Conservation (phyloP, 1,140 invertebrate genomes). For the Thaumatotibia leucotreta region DNA sequence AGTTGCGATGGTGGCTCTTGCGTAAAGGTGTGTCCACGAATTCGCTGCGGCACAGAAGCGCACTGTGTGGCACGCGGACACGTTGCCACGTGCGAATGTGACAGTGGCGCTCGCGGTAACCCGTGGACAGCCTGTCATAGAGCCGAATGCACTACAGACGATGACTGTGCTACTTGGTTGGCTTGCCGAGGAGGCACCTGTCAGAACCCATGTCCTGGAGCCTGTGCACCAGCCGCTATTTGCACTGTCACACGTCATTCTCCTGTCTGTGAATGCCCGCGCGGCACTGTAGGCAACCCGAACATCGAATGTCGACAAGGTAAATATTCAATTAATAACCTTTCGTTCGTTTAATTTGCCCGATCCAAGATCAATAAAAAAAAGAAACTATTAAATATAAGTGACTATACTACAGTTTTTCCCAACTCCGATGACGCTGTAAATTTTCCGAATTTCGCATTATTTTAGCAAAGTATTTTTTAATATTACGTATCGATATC, state of each 20-base stretch:
- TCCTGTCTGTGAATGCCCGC: constrained; percentile 88
- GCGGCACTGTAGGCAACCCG: constrained; percentile 89
- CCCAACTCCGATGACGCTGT: too few species aligned
- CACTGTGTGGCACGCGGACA: constrained; percentile 86
- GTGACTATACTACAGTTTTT: too few species aligned
- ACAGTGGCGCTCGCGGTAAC: constrained; percentile 84
- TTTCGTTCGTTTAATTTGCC: neutral
- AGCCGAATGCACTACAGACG: constrained; percentile 85
- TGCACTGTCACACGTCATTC: constrained; percentile 88
- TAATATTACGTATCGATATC: too few species aligned
- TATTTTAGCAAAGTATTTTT: too few species aligned
- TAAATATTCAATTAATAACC: constrained; percentile 44
- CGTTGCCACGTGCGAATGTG: constrained; percentile 87
- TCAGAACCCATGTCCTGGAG: constrained; percentile 87
- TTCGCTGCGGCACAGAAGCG: constrained; percentile 90
- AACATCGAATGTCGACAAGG: constrained; percentile 80
- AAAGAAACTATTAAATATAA: neutral
- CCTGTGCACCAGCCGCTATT: constrained; percentile 80
- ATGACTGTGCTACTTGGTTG: constrained; percentile 85
- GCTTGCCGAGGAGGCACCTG: constrained; percentile 87
- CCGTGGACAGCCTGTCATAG: constrained; percentile 85
- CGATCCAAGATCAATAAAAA: neutral
- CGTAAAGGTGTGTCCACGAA: constrained; percentile 86
- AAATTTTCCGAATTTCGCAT: too few species aligned
- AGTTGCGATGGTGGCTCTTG: constrained; percentile 92